A percentile compares a stretch with the other conserved stretches of the same genome.
These are phyloP conservation scores for Lonchura striata DNA, from an alignment of 2,113 vertebrate genomes.

Conservation along the genomic window DNA sequence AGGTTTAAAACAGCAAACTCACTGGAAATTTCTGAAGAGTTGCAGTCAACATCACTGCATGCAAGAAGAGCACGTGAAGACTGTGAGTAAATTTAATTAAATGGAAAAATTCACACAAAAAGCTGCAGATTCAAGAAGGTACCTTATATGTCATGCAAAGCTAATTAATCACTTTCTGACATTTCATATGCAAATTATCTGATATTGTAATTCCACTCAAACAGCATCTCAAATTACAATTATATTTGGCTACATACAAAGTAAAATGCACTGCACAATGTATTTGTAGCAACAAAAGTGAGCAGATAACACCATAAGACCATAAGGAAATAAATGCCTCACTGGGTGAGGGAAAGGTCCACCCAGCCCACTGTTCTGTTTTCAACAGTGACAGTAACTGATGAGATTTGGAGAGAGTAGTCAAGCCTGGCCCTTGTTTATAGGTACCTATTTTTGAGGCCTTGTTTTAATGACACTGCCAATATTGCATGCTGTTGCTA, in stretches of 20 bases:
- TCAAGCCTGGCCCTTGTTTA: background rate
- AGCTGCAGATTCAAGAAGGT: background rate
- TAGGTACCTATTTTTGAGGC: background rate
- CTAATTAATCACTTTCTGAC: background rate
- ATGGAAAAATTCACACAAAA: background rate
- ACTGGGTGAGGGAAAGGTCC: background rate
- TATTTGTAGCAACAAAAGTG: background rate
- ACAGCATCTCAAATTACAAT: background rate
- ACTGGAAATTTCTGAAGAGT: background rate
- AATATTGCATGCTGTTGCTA: background rate
- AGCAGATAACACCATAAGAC: background rate
- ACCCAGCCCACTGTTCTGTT: background rate
- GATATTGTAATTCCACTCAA: background rate
- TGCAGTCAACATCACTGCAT: background rate
- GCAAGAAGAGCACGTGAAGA: background rate
- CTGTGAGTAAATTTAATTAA: background rate
- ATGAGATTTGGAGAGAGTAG: background rate
- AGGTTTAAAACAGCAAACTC: background rate
- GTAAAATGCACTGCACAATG: background rate
- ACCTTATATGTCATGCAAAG: background rate
- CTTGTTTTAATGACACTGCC: background rate
- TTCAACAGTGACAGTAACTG: background rate
- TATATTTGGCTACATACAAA: background rate
- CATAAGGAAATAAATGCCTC: background rate
- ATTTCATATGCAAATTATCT: background rate